These are phyloP conservation scores for Dilophus febrilis DNA, from an alignment of 2,888 invertebrate genomes.

Conservation along the genomic window DNA sequence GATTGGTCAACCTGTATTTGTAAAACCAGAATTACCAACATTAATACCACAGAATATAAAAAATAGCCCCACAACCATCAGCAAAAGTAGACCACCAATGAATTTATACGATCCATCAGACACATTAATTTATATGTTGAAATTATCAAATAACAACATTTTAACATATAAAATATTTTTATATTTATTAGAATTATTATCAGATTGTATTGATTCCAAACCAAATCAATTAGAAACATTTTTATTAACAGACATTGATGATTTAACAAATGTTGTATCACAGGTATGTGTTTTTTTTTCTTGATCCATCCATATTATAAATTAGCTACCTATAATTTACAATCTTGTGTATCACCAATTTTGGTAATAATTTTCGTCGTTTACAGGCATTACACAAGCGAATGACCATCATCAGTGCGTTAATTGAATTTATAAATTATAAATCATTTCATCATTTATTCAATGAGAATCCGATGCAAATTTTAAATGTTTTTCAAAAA, in stretches of 20 bases:
- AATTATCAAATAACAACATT: constrained; percentile 16
- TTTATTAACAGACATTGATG: too few species aligned
- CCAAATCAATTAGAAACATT: too few species aligned
- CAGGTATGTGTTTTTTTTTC: too few species aligned
- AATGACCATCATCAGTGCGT: constrained; percentile 19
- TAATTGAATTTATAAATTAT: constrained; percentile 22
- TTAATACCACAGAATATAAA: too few species aligned
- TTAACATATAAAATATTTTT: constrained; percentile 21
- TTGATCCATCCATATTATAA: too few species aligned
- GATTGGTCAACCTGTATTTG: background rate
- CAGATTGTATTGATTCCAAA: too few species aligned
- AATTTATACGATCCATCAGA: constrained; percentile 11
- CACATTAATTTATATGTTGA: constrained; percentile 13
- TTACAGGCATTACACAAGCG: constrained; percentile 18
- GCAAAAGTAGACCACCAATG: too few species aligned
- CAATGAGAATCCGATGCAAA: constrained; percentile 17
- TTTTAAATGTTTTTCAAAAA: constrained; percentile 17
- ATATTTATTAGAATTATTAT: background rate
- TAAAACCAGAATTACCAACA: background rate
- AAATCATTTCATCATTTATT: constrained; percentile 21
- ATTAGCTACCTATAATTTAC: too few species aligned
- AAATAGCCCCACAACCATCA: too few species aligned
- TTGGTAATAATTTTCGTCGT: constrained; percentile 11
- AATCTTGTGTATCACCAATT: too few species aligned
- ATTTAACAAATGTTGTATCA: too few species aligned